phyloP scores from a whole-genome alignment of 2,113 vertebrate species.

The Pionites leucogaster region DNA sequence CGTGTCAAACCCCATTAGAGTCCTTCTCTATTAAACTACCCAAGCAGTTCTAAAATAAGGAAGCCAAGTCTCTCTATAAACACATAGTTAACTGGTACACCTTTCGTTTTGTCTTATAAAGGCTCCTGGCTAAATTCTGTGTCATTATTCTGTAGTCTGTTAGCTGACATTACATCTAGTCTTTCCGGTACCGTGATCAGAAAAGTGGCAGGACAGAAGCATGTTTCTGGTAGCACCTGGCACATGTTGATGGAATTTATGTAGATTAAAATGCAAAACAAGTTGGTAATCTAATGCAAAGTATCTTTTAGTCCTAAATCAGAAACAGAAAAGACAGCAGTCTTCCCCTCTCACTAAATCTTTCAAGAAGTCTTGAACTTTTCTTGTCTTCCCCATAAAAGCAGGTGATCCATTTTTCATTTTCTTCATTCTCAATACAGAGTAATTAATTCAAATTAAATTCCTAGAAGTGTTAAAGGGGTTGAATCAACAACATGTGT shows the following conservation, averaged over 20 bases:
- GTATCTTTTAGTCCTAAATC: background rate
- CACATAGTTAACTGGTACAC: background rate
- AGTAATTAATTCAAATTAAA: conserved; percentile 43
- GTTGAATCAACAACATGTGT: background rate
- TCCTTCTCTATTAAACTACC: conserved; percentile 15
- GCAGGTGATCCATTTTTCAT: background rate
- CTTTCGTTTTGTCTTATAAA: background rate
- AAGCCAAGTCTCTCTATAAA: background rate
- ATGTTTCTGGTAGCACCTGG: background rate
- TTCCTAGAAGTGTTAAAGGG: conserved; percentile 15
- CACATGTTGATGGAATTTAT: background rate
- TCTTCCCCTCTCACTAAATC: conserved; percentile 2
- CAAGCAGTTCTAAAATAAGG: background rate
- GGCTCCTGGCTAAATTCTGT: background rate
- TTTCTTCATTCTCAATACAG: background rate
- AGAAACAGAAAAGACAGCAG: background rate
- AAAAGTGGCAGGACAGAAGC: background rate
- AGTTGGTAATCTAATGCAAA: conserved; percentile 5
- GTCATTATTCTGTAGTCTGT: background rate
- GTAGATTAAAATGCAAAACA: conserved; percentile 44
- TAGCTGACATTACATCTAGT: background rate
- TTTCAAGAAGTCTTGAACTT: background rate
- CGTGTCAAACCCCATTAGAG: conserved; percentile 40
- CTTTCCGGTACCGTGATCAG: background rate
- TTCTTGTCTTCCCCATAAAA: background rate